Evolutionary conservation across 2,113 vertebrate genomes (phyloP).

Genomic region (Miniopterus natalensis): DNA sequence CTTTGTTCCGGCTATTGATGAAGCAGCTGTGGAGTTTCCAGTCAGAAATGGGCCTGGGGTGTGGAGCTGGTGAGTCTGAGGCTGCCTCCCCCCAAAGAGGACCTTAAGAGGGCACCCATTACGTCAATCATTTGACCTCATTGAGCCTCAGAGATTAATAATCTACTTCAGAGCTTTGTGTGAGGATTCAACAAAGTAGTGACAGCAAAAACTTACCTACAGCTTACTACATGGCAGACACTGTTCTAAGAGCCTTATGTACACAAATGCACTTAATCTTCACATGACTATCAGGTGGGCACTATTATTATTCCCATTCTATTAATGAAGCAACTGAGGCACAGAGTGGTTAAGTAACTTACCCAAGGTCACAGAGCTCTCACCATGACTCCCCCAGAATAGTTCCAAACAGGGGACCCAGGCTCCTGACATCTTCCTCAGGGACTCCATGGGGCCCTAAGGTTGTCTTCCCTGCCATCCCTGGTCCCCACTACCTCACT

Average conservation of each 20-base stretch:
- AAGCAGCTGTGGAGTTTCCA: conserved; percentile 16
- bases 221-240: background rate
- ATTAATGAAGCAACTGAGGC: conserved; percentile 10
- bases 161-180: background rate
- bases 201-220: background rate
- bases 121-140: background rate
- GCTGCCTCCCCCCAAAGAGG: background rate
- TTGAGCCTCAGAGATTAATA: background rate
- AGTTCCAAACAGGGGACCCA: background rate
- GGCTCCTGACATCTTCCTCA: background rate
- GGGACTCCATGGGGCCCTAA: background rate
- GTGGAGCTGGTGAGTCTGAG: background rate
- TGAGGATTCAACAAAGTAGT: background rate
- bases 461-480: background rate
- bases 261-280: background rate
- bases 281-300: background rate
- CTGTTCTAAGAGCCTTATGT: background rate
- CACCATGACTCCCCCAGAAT: background rate
- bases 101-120: background rate
- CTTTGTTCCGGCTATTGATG: background rate
- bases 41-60: background rate
- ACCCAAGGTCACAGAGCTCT: conserved; percentile 3
- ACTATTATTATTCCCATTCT: background rate
- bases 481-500: background rate
- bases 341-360: conserved; percentile 34